phyloP scores from a whole-genome alignment of 2,888 invertebrate genomes.

The Hoplodrina blanda region DNA sequence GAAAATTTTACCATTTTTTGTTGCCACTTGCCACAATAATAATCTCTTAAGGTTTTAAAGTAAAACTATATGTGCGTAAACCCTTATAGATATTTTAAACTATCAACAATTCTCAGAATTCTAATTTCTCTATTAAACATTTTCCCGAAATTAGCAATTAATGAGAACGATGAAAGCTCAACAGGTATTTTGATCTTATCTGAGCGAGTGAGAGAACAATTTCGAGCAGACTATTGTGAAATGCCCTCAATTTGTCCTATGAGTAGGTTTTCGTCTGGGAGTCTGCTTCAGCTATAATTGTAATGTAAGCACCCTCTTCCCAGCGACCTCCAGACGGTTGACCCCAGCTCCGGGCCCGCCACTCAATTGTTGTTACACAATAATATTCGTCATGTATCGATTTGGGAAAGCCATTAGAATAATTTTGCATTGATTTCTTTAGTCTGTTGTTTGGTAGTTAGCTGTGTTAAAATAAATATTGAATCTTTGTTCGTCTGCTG shows the following conservation, averaged over 20 bases:
- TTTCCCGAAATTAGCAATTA: constrained; percentile 10
- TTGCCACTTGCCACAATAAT: neutral
- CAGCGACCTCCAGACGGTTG: constrained; percentile 85
- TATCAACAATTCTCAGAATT: neutral
- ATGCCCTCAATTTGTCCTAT: constrained; percentile 49
- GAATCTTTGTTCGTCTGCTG: neutral
- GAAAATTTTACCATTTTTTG: constrained; percentile 10
- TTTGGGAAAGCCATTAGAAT: constrained; percentile 67
- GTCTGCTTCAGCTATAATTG: constrained; percentile 35
- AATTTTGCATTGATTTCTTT: constrained; percentile 60
- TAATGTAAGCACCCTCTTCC: constrained; percentile 68
- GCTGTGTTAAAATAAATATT: constrained; percentile 12
- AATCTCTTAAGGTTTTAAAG: neutral
- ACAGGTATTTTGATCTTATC: constrained; percentile 12
- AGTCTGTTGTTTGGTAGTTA: constrained; percentile 23
- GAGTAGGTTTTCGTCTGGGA: constrained; percentile 40
- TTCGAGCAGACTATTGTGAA: constrained; percentile 16
- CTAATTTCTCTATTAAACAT: neutral
- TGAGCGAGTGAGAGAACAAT: constrained; percentile 10
- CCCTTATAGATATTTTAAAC: constrained; percentile 2
- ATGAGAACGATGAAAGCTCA: constrained; percentile 6
- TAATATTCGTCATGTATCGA: constrained; percentile 65
- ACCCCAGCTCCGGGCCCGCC: constrained; percentile 70
- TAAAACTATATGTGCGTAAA: neutral
- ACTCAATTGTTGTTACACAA: constrained; percentile 60